Conservation (phyloP, 2,113 vertebrate species). For the Potamarius usumacintae region DNA sequence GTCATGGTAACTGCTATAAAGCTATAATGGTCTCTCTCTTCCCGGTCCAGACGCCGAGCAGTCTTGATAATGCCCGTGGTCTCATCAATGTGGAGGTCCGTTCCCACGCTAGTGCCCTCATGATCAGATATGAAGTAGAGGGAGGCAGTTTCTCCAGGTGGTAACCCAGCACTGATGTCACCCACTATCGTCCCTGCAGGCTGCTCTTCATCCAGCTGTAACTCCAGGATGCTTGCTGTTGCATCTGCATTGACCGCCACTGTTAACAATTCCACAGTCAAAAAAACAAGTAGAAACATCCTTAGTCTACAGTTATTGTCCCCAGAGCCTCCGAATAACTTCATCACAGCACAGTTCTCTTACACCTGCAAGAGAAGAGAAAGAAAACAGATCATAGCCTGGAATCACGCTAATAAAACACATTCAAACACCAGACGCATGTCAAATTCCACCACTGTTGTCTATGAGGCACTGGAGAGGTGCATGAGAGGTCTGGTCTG, state of each 20-base stretch:
- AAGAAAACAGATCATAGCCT: slow-evolving; percentile 31
- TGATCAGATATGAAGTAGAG: slow-evolving; percentile 97
- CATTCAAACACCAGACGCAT: slow-evolving; percentile 11
- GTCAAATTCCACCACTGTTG: slow-evolving; percentile 36
- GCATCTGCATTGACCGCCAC: slow-evolving; percentile 57
- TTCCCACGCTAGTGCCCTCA: slow-evolving; percentile 84
- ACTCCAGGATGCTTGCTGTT: slow-evolving; percentile 74
- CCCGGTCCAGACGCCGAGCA: slow-evolving; percentile 86
- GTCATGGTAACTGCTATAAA: slow-evolving; percentile 95
- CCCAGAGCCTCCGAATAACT: slow-evolving; percentile 68
- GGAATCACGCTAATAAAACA: slow-evolving; percentile 26
- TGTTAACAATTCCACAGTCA: slow-evolving; percentile 56
- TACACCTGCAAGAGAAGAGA: slow-evolving; percentile 65
- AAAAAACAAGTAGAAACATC: slow-evolving; percentile 57
- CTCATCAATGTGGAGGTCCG: slow-evolving; percentile 89
- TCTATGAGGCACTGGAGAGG: slow-evolving; percentile 50
- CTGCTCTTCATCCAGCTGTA: slow-evolving; percentile 95
- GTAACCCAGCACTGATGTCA: slow-evolving; percentile 92
- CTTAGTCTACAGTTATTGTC: slow-evolving; percentile 55
- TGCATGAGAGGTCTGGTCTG: slow-evolving; percentile 58
- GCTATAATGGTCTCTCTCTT: slow-evolving; percentile 87
- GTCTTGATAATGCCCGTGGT: slow-evolving; percentile 93
- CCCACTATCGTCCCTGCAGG: slow-evolving; percentile 91
- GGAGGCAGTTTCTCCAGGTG: slow-evolving; percentile 78
- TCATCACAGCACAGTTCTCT: slow-evolving; percentile 64